Base-by-base conservation (phyloP, 2,888 invertebrate species). In the Archaeoteleia sp. region DNA sequence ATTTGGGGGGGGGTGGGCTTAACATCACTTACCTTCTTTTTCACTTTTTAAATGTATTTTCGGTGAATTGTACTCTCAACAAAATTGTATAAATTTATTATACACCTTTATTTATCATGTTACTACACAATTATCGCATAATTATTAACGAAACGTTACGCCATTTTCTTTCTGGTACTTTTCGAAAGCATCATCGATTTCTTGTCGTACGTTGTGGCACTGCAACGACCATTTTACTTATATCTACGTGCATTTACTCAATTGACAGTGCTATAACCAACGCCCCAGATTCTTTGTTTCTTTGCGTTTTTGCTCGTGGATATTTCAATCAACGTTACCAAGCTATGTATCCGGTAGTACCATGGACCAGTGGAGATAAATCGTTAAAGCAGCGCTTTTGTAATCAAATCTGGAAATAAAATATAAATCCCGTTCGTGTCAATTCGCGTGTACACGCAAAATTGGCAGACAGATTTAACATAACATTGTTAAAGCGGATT, bases 361-460 rank as follows among this genome's bases (percentile, higher is more conserved):
- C 35, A 35, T 48, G 68, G 58, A 62, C 62, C 58, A 58, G 58
- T 58, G 63, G 49, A 67, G 61, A 63, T 68, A 65, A 69, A 69
- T 60, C 55, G 68, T 63, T 69, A 61, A 58, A 63, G 55, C 55
- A 55, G 45, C 35, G 45, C 35, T 69, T 60, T 60, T 60, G 63
- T 63, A 69, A 69, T 69, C 68, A 65, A 69, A 69, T 60, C 55
- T 51, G 48, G 60, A 45, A 65, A 69, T 63, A 65, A 69, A 69
- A 69, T 63, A 69, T 63, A 63, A 63, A 69, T 65, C 60, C 54
- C 51, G 49, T 60, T 54, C 63, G 68, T 63, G 68, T 60, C 60
- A 40, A 40, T 40, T 40, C 40, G 40, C 15, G 20, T 40, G 20
- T 35, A 35, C 35, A 68, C 43, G 39, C 48, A 20, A 67, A 68